These are phyloP conservation scores for Sebastes iracundus DNA, from an alignment of 2,797 vertebrate species.

Conservation along the genomic window DNA sequence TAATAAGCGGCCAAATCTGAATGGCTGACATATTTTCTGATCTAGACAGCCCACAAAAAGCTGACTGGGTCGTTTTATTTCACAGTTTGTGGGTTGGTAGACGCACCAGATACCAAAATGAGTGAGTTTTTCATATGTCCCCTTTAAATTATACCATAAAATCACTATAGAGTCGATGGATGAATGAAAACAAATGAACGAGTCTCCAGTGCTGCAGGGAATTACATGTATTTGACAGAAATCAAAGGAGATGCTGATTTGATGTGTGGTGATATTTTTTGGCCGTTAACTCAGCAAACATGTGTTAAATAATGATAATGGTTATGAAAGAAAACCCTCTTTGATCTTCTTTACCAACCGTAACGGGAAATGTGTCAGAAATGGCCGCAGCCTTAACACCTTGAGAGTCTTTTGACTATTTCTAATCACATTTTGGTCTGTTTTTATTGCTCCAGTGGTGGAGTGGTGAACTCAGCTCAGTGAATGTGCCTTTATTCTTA, in stretches of 20 bases:
- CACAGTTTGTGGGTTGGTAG: too few species aligned
- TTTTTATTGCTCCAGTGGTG: background rate
- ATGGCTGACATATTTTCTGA: too few species aligned
- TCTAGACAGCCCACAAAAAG: too few species aligned
- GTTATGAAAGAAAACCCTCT: constrained; percentile 11
- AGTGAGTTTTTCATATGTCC: background rate
- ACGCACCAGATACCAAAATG: too few species aligned
- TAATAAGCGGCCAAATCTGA: too few species aligned
- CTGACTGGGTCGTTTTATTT: too few species aligned
- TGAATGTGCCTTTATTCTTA: background rate
- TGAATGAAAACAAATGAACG: background rate
- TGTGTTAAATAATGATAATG: background rate
- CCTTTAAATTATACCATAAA: background rate
- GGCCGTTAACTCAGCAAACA: constrained; percentile 26
- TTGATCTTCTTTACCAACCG: constrained; percentile 13
- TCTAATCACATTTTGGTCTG: background rate
- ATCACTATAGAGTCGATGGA: background rate
- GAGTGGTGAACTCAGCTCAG: background rate
- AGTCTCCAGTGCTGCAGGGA: background rate
- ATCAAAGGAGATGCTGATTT: constrained; percentile 2
- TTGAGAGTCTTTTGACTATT: background rate
- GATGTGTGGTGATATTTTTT: constrained; percentile 14
- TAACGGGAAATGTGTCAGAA: constrained; percentile 12
- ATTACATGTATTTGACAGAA: background rate
- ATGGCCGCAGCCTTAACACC: background rate